Percentiles rank a stretch among this genome's conserved stretches.
These are phyloP conservation scores for Channa striata DNA, from an alignment of 2,797 vertebrate genomes.

Conservation along the genomic window DNA sequence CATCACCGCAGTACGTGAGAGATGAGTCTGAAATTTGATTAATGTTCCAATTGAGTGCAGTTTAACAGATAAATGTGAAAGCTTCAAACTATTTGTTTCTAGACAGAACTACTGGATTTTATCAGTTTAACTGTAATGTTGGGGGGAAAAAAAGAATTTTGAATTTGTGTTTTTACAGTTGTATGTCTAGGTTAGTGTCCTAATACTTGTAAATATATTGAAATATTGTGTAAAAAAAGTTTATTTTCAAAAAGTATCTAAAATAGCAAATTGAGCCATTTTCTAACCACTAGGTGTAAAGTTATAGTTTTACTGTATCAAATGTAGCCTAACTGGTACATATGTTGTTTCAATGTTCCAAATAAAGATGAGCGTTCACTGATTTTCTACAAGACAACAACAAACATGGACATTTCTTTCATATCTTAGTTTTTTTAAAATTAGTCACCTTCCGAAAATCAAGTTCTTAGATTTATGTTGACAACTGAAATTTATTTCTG, in stretches of 20 bases:
- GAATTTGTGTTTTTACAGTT: constrained; percentile 14
- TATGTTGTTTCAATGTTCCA: constrained; percentile 16
- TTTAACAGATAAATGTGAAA: neutral
- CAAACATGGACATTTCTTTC: constrained; percentile 5
- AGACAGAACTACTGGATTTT: constrained; percentile 1
- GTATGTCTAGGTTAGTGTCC: neutral
- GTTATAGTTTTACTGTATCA: constrained; percentile 36
- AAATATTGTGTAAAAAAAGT: constrained; percentile 9
- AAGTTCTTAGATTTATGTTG: neutral
- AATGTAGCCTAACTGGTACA: constrained; percentile 19
- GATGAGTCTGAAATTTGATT: constrained; percentile 72
- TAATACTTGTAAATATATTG: neutral
- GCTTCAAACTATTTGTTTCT: neutral
- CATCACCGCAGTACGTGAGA: constrained; percentile 55
- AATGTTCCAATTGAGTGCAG: neutral
- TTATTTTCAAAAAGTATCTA: constrained; percentile 33
- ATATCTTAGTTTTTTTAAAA: neutral
- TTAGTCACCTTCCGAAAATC: neutral
- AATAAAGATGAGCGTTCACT: constrained; percentile 1
- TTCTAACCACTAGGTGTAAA: constrained; percentile 33
- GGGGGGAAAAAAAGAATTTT: constrained; percentile 14
- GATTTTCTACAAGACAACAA: constrained; percentile 20
- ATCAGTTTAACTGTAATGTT: neutral
- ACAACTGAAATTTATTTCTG: constrained; percentile 11
- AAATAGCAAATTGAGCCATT: constrained; percentile 45